Evolutionary conservation across 2,888 invertebrate species (phyloP), one percentile per base, ranked within the genome.

Genomic region (Cosmopolites sordidus): DNA sequence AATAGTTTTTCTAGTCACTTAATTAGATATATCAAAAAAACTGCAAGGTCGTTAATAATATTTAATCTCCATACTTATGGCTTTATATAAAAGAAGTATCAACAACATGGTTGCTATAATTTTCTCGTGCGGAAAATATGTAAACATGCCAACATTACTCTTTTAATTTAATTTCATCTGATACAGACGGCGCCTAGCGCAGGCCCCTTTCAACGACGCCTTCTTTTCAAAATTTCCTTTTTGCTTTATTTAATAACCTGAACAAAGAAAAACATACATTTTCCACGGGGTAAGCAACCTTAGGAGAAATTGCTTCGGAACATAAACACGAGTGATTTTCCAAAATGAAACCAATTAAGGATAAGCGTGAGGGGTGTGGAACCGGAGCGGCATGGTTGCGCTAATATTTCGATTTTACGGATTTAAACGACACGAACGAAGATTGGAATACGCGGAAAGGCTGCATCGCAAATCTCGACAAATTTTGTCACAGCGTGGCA

Each of bases 281-380:
- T 33, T 22, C 22, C 22, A 22, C 33, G 33, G 11, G 5, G 33
- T 12, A 33, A 33, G 33, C 33, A 12, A 33, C 33, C 33, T 33
- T 12, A 33, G 33, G 8, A 22, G 22, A 54, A 54, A 54, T 55
- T 55, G 51, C 47, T 39, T 43, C 17, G 51, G 48, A 56, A 45
- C 33, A 48, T 55, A 56, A 56, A 56, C 56, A 56, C 48, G 48
- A 51, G 43, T 51, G 56, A 56, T 56, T 56, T 48, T 48, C 44
- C 41, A 42, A 56, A 56, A 56, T 51, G 56, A 56, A 56, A 56
- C 56, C 51, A 56, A 56, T 56, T 56, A 56, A 44, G 55, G 51
- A 54, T 54, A 54, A 51, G 51, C 17, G 33, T 11, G 33, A 33
- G 11, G 33, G n/a, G 33, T 5, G 33, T 33, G 33, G 22, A 6